Base-by-base conservation (phyloP, 2,888 invertebrate genomes). In the Eupithecia exiguata region DNA sequence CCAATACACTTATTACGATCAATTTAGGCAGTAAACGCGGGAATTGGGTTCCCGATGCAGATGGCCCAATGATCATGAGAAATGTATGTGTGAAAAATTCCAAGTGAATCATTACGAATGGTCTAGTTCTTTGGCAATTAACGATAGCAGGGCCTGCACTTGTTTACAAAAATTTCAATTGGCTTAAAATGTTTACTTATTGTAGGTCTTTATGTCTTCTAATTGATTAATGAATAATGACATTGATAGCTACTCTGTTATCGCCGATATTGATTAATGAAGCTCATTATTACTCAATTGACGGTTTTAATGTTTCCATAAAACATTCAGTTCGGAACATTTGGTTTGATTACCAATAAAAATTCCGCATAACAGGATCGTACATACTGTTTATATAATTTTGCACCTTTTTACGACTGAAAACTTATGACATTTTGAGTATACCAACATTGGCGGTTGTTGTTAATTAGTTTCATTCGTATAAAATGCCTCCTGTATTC, bases 1-100 rank as follows among this genome's bases (percentile, higher is more conserved):
- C 86, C 91, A 91, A 91, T 90, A 89, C 87, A 86, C 89, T 88
- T 90, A 90, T 91, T 90, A 91, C 87, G 87, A 80, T 85, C 87
- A 84, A 84, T 88, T 84, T 86, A 86, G 85, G 86, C 40, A n/a
- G 68, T 72, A 74, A 70, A 70, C 63, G 71, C 67, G 63, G 40
- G 71, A 70, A 70, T 62, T 68, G 68, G 58, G 46, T 58, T 61
- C 65, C 35, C 30, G 36, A 72, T 72, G 69, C 58, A 69, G 68
- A 67, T 72, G 68, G 68, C 63, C 49, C 69, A 58, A 35, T 18
- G 58, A 66, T 68, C 25, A 61, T 69, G 67, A 68, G 69, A 75
- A 70, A 63, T 25, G 38, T 66, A 69, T 71, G 43, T 71, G 74
- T 69, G 66, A 68, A 71, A 68, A 69, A 49, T 36, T 65, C 36